These are phyloP conservation scores for Zoroaster sp. DNA, from an alignment of 53 echinoderm and acorn worm genomes.

Conservation along the genomic window DNA sequence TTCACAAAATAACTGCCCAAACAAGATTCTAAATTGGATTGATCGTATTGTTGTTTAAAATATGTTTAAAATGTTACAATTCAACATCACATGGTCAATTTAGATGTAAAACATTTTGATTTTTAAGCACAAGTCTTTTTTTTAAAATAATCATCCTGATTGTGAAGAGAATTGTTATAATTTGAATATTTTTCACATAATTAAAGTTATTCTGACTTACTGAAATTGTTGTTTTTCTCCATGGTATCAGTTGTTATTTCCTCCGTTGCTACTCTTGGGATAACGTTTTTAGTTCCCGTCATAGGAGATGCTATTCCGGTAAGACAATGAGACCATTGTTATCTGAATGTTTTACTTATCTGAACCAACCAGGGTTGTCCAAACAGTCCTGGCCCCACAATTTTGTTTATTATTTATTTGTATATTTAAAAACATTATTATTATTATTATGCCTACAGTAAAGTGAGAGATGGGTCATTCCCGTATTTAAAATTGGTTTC, in stretches of 20 bases:
- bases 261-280: neutral
- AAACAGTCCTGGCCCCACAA: neutral
- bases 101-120: neutral
- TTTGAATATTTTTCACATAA: neutral
- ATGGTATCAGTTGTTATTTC: conserved; percentile 8
- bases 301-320: conserved; percentile 49
- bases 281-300: conserved; percentile 23
- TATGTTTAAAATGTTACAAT: neutral
- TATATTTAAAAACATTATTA: neutral
- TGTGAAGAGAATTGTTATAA: neutral
- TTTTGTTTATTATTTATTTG: neutral
- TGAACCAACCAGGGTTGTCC: too few relatives aligned
- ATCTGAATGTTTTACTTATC: neutral
- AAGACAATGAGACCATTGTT: neutral
- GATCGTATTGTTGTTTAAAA: too few relatives aligned
- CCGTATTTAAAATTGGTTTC: too few relatives aligned
- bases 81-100: neutral
- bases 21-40: too few relatives aligned
- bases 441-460: neutral
- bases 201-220: neutral
- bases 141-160: neutral
- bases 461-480: neutral
- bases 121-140: neutral
- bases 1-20: too few relatives aligned
- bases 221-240: neutral